These are phyloP conservation scores for Hippocampus abdominalis DNA, from an alignment of 2,113 vertebrate genomes.

Conservation along the genomic window DNA sequence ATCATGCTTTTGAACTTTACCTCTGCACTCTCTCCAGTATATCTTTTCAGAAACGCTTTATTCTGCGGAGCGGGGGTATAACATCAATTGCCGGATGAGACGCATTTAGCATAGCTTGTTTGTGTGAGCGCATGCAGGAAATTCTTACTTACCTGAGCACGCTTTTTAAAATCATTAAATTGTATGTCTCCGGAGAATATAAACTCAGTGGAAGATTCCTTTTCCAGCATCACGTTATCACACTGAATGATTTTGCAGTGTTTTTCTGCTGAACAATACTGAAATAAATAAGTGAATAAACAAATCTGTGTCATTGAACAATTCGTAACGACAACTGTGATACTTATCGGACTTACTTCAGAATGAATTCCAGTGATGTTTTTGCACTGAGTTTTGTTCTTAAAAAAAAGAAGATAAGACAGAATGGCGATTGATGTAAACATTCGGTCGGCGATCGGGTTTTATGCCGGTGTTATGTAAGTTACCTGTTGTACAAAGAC, in stretches of 20 bases:
- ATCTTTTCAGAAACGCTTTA: constrained; percentile 35
- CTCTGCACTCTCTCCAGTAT: constrained; percentile 16
- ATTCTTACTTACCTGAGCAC: constrained; percentile 23
- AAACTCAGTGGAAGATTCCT: constrained; percentile 23
- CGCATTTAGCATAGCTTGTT: not conserved
- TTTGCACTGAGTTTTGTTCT: constrained; percentile 54
- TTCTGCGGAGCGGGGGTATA: constrained; percentile 39
- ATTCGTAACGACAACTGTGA: not conserved
- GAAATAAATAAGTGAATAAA: constrained; percentile 14
- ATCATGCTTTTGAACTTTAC: constrained; percentile 46
- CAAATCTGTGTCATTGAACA: not conserved
- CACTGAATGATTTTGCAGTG: constrained; percentile 28
- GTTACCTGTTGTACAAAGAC: constrained; percentile 49
- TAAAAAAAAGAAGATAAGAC: not conserved
- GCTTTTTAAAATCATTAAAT: constrained; percentile 32
- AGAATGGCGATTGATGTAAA: not conserved
- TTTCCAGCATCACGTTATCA: constrained; percentile 40
- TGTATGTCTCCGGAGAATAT: constrained; percentile 32
- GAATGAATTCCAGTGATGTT: not conserved
- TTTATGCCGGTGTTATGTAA: not conserved
- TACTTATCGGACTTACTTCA: constrained; percentile 32
- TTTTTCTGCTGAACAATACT: constrained; percentile 33
- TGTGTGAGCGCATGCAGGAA: not conserved
- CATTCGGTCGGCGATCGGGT: not conserved
- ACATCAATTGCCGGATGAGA: not conserved